Evolutionary conservation across 2,797 vertebrate genomes (phyloP).

Genomic region (Holocentrus rufus): DNA sequence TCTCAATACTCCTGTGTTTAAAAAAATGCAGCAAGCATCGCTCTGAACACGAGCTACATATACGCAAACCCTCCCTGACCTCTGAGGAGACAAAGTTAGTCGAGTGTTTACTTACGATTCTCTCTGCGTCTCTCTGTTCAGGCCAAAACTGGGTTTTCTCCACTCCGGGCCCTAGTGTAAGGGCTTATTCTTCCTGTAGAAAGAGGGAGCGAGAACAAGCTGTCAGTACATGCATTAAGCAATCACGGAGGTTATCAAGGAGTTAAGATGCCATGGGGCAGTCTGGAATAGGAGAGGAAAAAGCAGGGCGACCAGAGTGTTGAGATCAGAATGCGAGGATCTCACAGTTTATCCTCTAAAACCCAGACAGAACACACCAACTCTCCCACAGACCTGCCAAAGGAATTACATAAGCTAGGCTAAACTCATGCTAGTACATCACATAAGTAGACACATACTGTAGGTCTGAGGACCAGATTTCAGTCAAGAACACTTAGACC

Average conservation of each 20-base stretch:
- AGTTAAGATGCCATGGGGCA: conserved; percentile 52
- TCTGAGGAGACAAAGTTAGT: conserved; percentile 28
- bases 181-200: conserved; percentile 60
- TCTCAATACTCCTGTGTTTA: background rate
- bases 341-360: conserved; percentile 44
- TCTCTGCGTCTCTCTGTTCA: conserved; percentile 60
- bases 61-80: conserved; percentile 25
- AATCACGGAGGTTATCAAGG: conserved; percentile 59
- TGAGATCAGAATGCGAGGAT: conserved; percentile 55
- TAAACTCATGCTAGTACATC: background rate
- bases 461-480: background rate
- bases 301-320: conserved; percentile 19
- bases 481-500: background rate
- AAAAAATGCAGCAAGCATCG: conserved; percentile 17
- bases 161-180: conserved; percentile 52
- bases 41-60: conserved; percentile 3
- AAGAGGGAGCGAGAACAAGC: conserved; percentile 41
- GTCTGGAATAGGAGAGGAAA: conserved; percentile 51
- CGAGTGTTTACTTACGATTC: conserved; percentile 76
- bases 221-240: conserved; percentile 48
- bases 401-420: background rate
- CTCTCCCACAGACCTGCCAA: conserved; percentile 33
- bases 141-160: conserved; percentile 64
- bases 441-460: background rate
- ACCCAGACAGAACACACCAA: conserved; percentile 17